phyloP scores from a whole-genome alignment of 2,113 vertebrate genomes.

The Lutjanus erythropterus region DNA sequence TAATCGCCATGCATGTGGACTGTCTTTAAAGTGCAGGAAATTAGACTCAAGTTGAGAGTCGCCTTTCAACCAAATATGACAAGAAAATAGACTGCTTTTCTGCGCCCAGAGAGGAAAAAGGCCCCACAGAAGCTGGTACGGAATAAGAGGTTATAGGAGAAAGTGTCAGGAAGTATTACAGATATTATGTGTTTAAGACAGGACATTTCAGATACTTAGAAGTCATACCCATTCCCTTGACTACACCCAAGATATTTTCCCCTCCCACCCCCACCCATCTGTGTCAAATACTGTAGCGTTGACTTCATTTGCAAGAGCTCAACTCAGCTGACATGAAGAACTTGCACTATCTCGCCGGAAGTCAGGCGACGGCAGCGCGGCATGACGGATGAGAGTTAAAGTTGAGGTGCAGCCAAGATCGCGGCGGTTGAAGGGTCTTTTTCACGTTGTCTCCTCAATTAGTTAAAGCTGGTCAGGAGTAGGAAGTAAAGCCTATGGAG shows the following conservation, averaged over 20 bases:
- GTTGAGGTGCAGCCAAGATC: conserved; percentile 79
- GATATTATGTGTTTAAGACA: conserved; percentile 78
- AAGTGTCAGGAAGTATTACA: conserved; percentile 83
- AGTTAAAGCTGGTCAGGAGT: conserved; percentile 83
- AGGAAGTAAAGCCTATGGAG: conserved; percentile 76
- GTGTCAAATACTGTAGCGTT: conserved; percentile 63
- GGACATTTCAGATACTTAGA: conserved; percentile 81
- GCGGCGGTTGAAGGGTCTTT: conserved; percentile 77
- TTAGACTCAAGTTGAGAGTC: conserved; percentile 81
- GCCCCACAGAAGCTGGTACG: conserved; percentile 65
- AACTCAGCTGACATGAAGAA: conserved; percentile 70
- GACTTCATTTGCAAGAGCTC: conserved; percentile 79
- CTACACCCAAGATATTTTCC: conserved; percentile 49
- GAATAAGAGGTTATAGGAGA: conserved; percentile 77
- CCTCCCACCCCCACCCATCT: background rate
- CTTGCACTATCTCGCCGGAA: conserved; percentile 65
- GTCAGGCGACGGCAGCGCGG: conserved; percentile 63
- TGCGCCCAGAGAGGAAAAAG: conserved; percentile 56
- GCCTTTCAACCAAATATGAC: conserved; percentile 81
- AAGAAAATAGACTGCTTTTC: conserved; percentile 81
- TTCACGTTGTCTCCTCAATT: conserved; percentile 86
- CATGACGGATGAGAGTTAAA: conserved; percentile 71
- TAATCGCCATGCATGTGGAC: conserved; percentile 80
- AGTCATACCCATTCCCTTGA: conserved; percentile 69
- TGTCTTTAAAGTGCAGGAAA: conserved; percentile 81